Base-by-base conservation (phyloP, 2,888 invertebrate genomes). In the Drosophila tripunctata region DNA sequence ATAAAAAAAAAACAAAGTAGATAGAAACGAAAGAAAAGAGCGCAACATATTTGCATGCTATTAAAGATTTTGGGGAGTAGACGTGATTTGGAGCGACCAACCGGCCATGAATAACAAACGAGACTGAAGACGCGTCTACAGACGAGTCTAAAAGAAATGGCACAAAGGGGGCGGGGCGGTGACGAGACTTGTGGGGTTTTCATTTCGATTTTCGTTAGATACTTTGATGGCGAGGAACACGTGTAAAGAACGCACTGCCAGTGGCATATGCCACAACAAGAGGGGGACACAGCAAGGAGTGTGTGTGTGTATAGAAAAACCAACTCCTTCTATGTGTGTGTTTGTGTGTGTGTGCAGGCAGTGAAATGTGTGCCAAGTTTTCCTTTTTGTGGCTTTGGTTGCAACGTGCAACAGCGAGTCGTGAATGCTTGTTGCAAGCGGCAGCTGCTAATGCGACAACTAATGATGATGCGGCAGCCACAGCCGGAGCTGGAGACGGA, bases 351-450 rank as follows among this genome's bases (percentile, higher is more conserved):
- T 30, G 10, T 31, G 47, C 51, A 45, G 71, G 27, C 27, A 27
- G 71, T 30, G 50, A 78, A 84, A 81, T 84, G 78, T 80, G 60
- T 72, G 85, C 75, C 84, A 79, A 80, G 72, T 78, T 78, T 66
- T 76, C 50, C 62, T 57, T 62, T 75, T 65, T 67, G n/a, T n/a
- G n/a, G n/a, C n/a, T n/a, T n/a, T n/a, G 30, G 14, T 21, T 52
- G 63, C 57, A 60, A 48, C 35, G 44, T 35, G 44, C 61, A 50
- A 44, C 40, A 30, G 47, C 44, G 51, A 47, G 43, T 67, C 81
- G 74, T 71, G 80, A 54, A 50, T 27, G 38, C 27, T 36, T 33
- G 44, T 33, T 50, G 65, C 45, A 33, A 43, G 47, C 61, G 56
- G 57, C 64, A 54, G 62, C 64, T 75, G 73, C 62, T 70, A 65